A percentile compares a stretch with the other conserved stretches of the same genome.
phyloP scores from a whole-genome alignment of 2,113 vertebrate genomes.

The Tragelaphus strepsiceros region DNA sequence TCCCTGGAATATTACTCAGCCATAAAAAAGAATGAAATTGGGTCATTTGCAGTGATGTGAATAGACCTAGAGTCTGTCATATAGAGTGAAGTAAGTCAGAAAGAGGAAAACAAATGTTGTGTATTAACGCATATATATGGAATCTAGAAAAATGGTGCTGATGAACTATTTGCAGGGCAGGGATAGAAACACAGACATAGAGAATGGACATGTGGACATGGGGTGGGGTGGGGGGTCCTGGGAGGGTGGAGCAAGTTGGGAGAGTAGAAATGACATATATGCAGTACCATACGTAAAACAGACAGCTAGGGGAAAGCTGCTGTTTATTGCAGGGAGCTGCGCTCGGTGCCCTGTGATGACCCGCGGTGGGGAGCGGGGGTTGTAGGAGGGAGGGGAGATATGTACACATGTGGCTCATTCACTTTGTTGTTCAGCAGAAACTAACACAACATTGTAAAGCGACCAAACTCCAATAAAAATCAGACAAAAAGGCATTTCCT shows the following conservation, averaged over 20 bases:
- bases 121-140: not conserved
- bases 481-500: not conserved
- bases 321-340: not conserved
- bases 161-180: not conserved
- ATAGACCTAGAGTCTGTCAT: not conserved
- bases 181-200: not conserved
- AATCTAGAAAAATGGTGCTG: not conserved
- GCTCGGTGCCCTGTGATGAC: not conserved
- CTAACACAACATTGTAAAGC: not conserved
- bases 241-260: not conserved
- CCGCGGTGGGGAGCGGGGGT: accelerated
- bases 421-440: not conserved
- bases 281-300: not conserved
- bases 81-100: not conserved
- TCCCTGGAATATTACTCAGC: not conserved
- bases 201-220: not conserved
- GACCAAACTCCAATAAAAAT: not conserved
- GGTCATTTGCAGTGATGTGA: not conserved
- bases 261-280: not conserved
- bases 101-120: not conserved
- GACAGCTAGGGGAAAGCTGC: not conserved
- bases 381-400: not conserved
- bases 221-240: not conserved
- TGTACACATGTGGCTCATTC: not conserved
- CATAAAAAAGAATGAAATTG: not conserved